Evolutionary conservation across 2,888 invertebrate species (phyloP), one percentile per base, ranked within the genome.

Genomic region (Brachypalpus laphriformis): DNA sequence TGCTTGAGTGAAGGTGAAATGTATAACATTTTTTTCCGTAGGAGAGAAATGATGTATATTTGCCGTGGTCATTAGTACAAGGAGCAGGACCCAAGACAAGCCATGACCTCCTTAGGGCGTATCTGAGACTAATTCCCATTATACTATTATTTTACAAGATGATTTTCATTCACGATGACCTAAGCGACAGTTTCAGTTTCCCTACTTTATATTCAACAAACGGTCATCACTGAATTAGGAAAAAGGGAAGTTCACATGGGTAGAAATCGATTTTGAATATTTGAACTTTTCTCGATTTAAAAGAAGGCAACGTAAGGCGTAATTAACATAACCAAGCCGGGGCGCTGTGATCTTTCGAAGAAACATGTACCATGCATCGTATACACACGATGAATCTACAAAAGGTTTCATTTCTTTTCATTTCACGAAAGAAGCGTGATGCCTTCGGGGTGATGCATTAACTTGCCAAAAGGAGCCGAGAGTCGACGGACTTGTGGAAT

Each of bases 61-160:
- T 47, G n/a, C 8, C 28, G 59, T 16, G 40, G 49, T 40, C 51
- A 51, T 51, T 72, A 61, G 61, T 34, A 42, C 16, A 63, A 42
- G 63, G 54, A 54, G 31, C 54, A 63, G 63, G 14, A 40, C 25
- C 25, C n/a, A 9, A 37, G 22, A 61, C 16, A 40, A 61, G 22
- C 18, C 51, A 37, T 75, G 42, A 87, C 87, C 83, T 87, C 87
- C 87, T 87, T 83, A 87, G 87, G 88, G 87, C 86, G 87, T 87
- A 87, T 14, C 59, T 47, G 37, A 49, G 40, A 49, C 22, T 14
- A 9, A 54, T 61, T 56, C 51, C 66, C 54, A 74, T 37, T 20
- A 18, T 42, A 56, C 34, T 40, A 63, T 18, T 31, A 8, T 22
- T 4, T 20, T n/a, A 40, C 20, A 37, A 61, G 49, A 51, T 61